Evolutionary conservation across 2,113 vertebrate genomes (phyloP), one percentile per base, ranked within the genome.

Genomic region (Podarcis cretensis): DNA sequence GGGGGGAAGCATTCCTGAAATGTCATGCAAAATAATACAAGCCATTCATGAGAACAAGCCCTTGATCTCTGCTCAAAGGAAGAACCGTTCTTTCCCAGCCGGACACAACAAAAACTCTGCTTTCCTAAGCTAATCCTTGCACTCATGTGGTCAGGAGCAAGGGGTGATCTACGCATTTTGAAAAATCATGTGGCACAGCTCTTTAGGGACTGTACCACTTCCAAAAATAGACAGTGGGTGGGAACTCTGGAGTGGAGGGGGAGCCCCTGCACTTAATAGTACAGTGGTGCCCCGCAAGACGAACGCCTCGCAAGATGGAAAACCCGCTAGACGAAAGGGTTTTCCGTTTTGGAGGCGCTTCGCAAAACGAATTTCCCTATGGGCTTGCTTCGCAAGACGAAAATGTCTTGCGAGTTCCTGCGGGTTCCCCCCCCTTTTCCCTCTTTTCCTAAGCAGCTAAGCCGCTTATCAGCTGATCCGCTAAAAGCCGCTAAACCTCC

Each of bases 81-180:
- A 81, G 81, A 92, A 43, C 48, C 88, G 91, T 94, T 95, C 88
- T 94, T 94, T 79, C 89, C 66, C 94, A 91, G 87, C 90, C 87
- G 90, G 91, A 83, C 88, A 65, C 1, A 77, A 40, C 90, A 87
- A 74, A 65, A 88, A 69, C 59, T 87, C 25, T 77, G 75, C 74
- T 92, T 88, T 91, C 74, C 83, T 89, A 73, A 5, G 25, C 90
- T 89, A 91, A 87, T 78, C 90, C 81, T 90, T 91, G 84, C 75
- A 92, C 43, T 3, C 37, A 80, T 43, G 20, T 79, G 32, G 25
- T 30, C 43, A 40, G 35, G 5, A 30, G 2, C 59, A 27, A 80
- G 81, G 66, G 78, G 59, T 89, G 23, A 81, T 84, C 20, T 48
- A 27, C 25, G 76, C 10, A 37, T n/a, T 82, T 1, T 2, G 5